A percentile compares a stretch with the other conserved stretches of the same genome.
phyloP scores from a whole-genome alignment of 1,140 invertebrate species.

The Lordiphosa mommai region DNA sequence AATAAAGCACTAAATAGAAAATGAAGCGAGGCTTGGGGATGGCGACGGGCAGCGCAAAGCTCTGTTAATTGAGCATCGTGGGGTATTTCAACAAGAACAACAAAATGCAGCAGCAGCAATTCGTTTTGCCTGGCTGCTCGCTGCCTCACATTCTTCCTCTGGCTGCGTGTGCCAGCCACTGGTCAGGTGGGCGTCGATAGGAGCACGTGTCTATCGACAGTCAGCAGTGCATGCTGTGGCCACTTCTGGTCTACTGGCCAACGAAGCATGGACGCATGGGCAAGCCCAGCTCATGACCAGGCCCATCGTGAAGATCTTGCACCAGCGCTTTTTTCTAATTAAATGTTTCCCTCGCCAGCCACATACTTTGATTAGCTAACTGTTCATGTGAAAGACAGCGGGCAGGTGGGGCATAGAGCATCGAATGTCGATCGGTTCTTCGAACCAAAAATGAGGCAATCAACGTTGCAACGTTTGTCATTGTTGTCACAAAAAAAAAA shows the following conservation, averaged over 20 bases:
- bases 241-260: constrained; percentile 5
- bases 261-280: constrained; percentile 46
- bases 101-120: constrained; percentile 71
- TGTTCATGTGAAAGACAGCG: neutral
- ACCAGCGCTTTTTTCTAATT: constrained; percentile 42
- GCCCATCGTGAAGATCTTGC: neutral
- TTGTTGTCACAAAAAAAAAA: constrained; percentile 15
- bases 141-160: constrained; percentile 16
- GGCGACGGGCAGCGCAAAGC: neutral
- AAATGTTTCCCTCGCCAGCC: constrained; percentile 45
- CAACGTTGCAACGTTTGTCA: constrained; percentile 22
- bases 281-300: constrained; percentile 3
- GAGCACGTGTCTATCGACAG: constrained; percentile 20
- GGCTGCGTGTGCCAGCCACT: constrained; percentile 31
- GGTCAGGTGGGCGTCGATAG: constrained; percentile 22
- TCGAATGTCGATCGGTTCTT: neutral
- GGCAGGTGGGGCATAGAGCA: no score
- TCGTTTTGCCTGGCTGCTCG: constrained; percentile 57
- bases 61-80: constrained; percentile 53
- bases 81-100: constrained; percentile 19
- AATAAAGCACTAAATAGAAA: constrained; percentile 76
- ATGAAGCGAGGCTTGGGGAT: constrained; percentile 36
- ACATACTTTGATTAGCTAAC: constrained; percentile 44
- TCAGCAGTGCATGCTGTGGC: constrained; percentile 7
- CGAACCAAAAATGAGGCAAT: constrained; percentile 6